Base-by-base conservation (phyloP, 2,888 invertebrate genomes). In the Lottia scabra region DNA sequence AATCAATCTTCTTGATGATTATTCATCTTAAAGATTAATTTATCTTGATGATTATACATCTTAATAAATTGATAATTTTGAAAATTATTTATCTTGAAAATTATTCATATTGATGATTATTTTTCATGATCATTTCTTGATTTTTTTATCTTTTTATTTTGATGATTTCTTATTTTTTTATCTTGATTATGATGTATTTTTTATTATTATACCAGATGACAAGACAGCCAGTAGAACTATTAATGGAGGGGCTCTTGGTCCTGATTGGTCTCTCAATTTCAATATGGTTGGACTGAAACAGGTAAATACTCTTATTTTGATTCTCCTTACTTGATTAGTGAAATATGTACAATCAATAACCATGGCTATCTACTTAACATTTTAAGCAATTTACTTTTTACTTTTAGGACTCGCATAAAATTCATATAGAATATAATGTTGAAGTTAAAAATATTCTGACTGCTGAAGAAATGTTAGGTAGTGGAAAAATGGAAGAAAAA, bases 171-270 rank as follows among this genome's bases (percentile, higher is more conserved):
- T n/a, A n/a, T n/a, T n/a, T n/a, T n/a, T 30, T 30, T 30, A 30
- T 30, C 30, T 38, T 38, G 10, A 8, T 38, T 38, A 38, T 8
- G 1, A 8, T 6, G 1, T 38, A 38, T 8, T 38, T n/a, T 38
- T 38, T 6, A 8, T 38, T 71, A 67, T 43, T 43, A 45, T 12
- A 27, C 63, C 6, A 67, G 65, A 16, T 26, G 65, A 26, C 23
- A 63, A 68, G 30, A 72, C 15, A 38, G 8, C 13, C 10, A 38
- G 45, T 5, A 27, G 15, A 12, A 16, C 26, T 23, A 56, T 70
- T 13, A 62, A 75, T 43, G 98, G 98, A 15, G 95, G 97, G 76
- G 98, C 99, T 4, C 91, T 99, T 70, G 99, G 99, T 0, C 99
- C 99, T 12, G 98, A 99, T 90, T 99, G 99, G 99, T 95, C 95